Base-by-base conservation (phyloP, 2,797 vertebrate genomes). In the Lycodopsis pacificus region DNA sequence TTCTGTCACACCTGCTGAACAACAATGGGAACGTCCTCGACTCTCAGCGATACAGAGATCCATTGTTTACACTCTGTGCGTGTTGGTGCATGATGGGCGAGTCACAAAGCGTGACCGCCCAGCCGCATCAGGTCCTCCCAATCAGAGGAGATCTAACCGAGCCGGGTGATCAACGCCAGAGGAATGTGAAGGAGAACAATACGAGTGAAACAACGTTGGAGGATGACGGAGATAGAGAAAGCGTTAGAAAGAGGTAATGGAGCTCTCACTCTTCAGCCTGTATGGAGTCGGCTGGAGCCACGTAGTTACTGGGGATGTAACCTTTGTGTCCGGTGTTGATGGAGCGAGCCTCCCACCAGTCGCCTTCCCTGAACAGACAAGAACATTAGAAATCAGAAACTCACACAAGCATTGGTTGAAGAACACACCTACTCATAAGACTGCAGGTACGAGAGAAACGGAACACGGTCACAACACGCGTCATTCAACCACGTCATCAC, bases 281-380 rank as follows among this genome's bases (percentile, higher is more conserved):
- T 91, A 99, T 99, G 88, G 98, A 99, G 93, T 99, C 98, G 1
- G 98, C 98, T 70, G 98, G 98, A 79, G 98, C 98, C 90, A 99
- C 97, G 10, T 99, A 99, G 95, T 99, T 99, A 92, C 98, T 99
- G 88, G 98, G 98, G 93, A 99, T 99, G 90, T 99, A 99, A 82
- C 98, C 98, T 70, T 96, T 99, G 93, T 98, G 97, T 86, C 97
- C 98, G 0, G 98, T 98, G 92, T 97, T 98, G 92, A 99, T 98
- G 82, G 97, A 99, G 83, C 96, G 96, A 73, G 98, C 98, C 95
- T 99, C 97, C 98, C 98, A 99, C 98, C 98, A 99, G 94, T 99
- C 98, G 83, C 98, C 98, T 95, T 99, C 98, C 90, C 98, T 99
- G 86, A 57, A 79, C 73, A 86, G 51, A 73, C 65, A 66, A 75